phyloP scores from a whole-genome alignment of 2,113 vertebrate genomes.

The Leucoraja erinaceus region DNA sequence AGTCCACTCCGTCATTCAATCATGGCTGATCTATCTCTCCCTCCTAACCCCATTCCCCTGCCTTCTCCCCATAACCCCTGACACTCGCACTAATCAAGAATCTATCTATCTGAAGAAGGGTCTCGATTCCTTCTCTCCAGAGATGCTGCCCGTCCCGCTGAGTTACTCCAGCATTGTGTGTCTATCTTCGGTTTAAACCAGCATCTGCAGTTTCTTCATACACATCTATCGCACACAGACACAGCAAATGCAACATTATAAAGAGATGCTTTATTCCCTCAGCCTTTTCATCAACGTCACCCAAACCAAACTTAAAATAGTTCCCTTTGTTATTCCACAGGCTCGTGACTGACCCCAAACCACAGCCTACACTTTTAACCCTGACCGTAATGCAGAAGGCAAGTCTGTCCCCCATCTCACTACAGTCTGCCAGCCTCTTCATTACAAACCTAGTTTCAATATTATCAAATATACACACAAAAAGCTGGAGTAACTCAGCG shows the following conservation, averaged over 20 bases:
- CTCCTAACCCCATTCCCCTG: too few species aligned
- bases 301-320: constrained; percentile 31
- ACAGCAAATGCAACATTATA: neutral
- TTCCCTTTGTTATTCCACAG: neutral
- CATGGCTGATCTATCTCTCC: too few species aligned
- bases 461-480: neutral
- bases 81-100: too few species aligned
- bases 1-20: too few species aligned
- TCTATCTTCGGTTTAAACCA: too few species aligned
- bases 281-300: constrained; percentile 25
- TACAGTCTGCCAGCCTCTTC: neutral
- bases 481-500: neutral
- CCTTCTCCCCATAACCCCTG: too few species aligned
- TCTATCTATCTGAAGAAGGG: too few species aligned
- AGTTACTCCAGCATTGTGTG: too few species aligned
- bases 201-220: too few species aligned
- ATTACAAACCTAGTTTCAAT: constrained; percentile 1
- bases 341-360: neutral
- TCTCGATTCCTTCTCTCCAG: too few species aligned
- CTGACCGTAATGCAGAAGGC: neutral
- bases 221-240: neutral
- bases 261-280: constrained; percentile 7
- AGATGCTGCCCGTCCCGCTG: too few species aligned
- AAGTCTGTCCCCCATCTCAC: neutral
- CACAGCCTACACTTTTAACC: neutral